Evolutionary conservation across 30 jellyfish, hydroid and myxozoan species (phyloP), one percentile per base, ranked within the genome.

Genomic region (Aurelia sp.): DNA sequence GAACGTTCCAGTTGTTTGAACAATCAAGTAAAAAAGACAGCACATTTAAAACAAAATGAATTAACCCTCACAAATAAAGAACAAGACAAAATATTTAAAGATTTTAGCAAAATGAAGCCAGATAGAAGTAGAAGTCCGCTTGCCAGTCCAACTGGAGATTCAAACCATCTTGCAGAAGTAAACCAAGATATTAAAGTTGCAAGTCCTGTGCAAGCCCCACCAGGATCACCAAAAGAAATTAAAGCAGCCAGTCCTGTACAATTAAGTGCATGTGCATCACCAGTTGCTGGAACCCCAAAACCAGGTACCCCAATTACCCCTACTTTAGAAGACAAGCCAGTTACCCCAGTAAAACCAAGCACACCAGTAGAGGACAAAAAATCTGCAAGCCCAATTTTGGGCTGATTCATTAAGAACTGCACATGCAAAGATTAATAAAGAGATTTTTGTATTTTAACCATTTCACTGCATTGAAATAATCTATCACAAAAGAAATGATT

Each of bases 1-100:
- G 86, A 77, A 66, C 70, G 75, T 13, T 61, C 90, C 13, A 83
- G 81, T 62, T 83, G 92, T 51, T 62, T 83, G 72, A 83, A 73
- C 73, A 83, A 83, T 21, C 91, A 81, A 44, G 35, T 73, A 30
- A 81, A 81, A 69, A 81, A 81, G 70, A 68, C 79, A 21, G 52
- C 58, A 44, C 76, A 66, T 17, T 35, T 68, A 21, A 82, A 17
- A 22, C 71, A 81, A 18, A 68, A 70, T 40, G 91, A 71, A 2
- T 23, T 69, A 16, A 82, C 80, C 71, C 58, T 82, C 65, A 66
- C 91, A 16, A 82, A 71, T 73, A 70, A 69, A 40, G 53, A 82
- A 41, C 85, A 82, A 31, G 86, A 82, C 62, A 71, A 55, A 71
- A 27, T 82, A 10, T 82, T 68, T 44, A 74, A 69, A 44, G 91